Evolutionary conservation across 2,888 invertebrate genomes (phyloP).

Genomic region (Drosophila ezoana): DNA sequence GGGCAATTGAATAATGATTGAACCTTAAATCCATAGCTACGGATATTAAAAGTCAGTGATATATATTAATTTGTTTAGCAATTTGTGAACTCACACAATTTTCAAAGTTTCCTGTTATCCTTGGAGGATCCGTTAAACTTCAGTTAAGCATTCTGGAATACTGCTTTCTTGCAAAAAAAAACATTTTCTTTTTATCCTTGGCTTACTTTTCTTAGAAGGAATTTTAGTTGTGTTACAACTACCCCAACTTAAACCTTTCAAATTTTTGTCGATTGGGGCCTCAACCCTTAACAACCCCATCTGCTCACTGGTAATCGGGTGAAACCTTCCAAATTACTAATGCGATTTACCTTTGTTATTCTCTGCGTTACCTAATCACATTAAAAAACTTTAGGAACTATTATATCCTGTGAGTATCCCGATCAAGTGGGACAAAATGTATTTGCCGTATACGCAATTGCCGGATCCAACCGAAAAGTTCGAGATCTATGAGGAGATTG

Average conservation of each 20-base stretch:
- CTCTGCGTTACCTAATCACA: background rate
- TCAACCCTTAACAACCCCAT: background rate
- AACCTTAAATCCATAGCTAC: too few relatives aligned
- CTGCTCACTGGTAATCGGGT: background rate
- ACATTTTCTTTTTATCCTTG: too few relatives aligned
- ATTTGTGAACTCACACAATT: too few relatives aligned
- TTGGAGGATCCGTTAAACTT: too few relatives aligned
- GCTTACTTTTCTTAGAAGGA: too few relatives aligned
- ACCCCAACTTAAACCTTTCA: background rate
- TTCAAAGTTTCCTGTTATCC: too few relatives aligned
- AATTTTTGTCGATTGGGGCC: background rate
- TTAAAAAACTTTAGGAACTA: conserved; percentile 4
- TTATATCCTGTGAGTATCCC: conserved; percentile 13
- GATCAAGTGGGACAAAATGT: conserved; percentile 66
- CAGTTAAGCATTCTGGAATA: too few relatives aligned
- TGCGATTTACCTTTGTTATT: conserved; percentile 26
- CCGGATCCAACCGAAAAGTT: conserved; percentile 92
- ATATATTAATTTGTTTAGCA: too few relatives aligned
- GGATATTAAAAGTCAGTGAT: too few relatives aligned
- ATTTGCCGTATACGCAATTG: conserved; percentile 88
- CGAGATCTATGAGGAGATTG: conserved; percentile 86
- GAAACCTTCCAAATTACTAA: conserved; percentile 47
- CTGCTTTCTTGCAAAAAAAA: background rate
- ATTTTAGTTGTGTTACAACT: background rate
- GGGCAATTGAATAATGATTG: too few relatives aligned